These are phyloP conservation scores for Adineta ricciae DNA, from an alignment of 2,888 invertebrate genomes.

Conservation along the genomic window DNA sequence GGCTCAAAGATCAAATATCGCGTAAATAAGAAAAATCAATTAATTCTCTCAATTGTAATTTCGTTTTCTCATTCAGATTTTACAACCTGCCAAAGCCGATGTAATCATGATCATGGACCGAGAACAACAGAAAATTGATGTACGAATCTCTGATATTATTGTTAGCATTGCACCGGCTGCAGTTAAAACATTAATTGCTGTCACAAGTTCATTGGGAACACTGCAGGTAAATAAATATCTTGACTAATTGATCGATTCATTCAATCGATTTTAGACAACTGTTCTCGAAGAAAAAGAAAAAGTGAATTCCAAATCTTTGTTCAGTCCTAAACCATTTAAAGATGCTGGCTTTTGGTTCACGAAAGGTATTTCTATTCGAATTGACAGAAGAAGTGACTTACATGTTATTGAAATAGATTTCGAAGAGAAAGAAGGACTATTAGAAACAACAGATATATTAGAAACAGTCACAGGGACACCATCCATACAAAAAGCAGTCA, in stretches of 20 bases:
- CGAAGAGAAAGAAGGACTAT: neutral
- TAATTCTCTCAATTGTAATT: neutral
- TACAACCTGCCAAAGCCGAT: neutral
- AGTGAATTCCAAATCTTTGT: conserved; percentile 60
- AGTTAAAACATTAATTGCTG: conserved; percentile 71
- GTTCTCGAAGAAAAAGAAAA: conserved; percentile 52
- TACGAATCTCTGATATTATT: conserved; percentile 65
- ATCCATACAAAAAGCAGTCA: neutral
- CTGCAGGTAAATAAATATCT: conserved; percentile 46
- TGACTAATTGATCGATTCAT: neutral
- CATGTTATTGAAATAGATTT: neutral
- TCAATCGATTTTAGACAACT: conserved; percentile 36
- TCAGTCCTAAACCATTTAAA: conserved; percentile 61
- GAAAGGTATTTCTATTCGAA: neutral
- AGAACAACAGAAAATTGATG: conserved; percentile 70
- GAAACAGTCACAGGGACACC: neutral
- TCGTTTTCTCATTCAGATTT: neutral
- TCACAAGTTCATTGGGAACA: conserved; percentile 56
- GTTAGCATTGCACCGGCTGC: conserved; percentile 80
- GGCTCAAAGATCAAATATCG: conserved; percentile 32
- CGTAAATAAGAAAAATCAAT: conserved; percentile 45
- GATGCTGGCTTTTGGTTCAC: conserved; percentile 66
- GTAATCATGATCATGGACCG: conserved; percentile 40
- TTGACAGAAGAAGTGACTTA: neutral
- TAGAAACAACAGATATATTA: neutral